Base-by-base conservation (phyloP, 2,888 invertebrate genomes). In the Leptopilina myrica region DNA sequence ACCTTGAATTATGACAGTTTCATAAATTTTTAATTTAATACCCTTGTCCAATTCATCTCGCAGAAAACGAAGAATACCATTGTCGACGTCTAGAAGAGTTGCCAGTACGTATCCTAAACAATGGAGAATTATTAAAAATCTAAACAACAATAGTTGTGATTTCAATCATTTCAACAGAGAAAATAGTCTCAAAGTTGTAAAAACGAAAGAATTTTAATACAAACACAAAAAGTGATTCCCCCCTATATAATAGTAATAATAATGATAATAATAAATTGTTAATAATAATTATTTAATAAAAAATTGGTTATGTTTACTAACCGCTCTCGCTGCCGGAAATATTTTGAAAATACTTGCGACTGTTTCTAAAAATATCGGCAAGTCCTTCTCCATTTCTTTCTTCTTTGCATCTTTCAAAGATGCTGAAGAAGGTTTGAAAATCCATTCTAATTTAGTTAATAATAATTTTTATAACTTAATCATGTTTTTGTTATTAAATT, bases 31-130 rank as follows among this genome's bases (percentile, higher is more conserved):
- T 6, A 80, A 26, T 59, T 80, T 9, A 5, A 20, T 7, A 2
- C 46, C 40, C 62, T n/a, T 78, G 0, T 67, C 43, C 15, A 88
- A 73, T 64, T 84, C 84, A 12, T 78, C 64, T 1, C 78, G 79
- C n/a, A 89, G 81, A 40, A 89, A 88, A n/a, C 1, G 8, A 1
- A 88, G 11, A 12, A 88, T 76, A 12, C 88, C 87, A 11, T 64
- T 76, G 5, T 69, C 64, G 12, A 49, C 26, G 11, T 86, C 77
- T 26, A 88, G 84, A 40, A 89, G 79, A 46, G 77, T 81, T 14
- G 79, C 78, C n/a, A 89, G 80, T 15, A 82, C 49, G 6, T 80
- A 62, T 76, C 84, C 89, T 88, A 26, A n/a, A 65, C 33, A 64
- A 59, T 4, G 62, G 64, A 80, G 53, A 20, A 7, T 3, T 49